Base-by-base conservation (phyloP, 2,113 vertebrate genomes). In the Caracal caracal region DNA sequence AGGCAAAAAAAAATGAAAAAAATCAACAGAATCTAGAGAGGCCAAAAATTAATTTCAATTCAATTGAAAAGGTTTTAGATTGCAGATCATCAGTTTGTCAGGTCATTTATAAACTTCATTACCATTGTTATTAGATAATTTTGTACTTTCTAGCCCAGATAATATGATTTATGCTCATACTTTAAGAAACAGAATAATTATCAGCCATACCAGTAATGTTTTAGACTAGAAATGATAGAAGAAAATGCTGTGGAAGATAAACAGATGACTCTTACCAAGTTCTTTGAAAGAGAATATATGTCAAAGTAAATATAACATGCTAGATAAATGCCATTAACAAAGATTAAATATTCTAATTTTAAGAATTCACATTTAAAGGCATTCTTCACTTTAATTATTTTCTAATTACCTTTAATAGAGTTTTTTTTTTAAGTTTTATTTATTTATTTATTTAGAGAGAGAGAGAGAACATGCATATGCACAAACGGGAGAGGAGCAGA, bases 111-210 rank as follows among this genome's bases (percentile, higher is more conserved):
- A 80, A 75, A 83, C 16, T 78, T 90, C 20, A 87, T 93, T 94
- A 93, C 56, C 47, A 90, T 37, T 73, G 56, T 87, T 90, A 90
- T 49, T 88, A 63, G 15, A 80, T 56, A 82, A 70, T n/a, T 89
- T 61, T 68, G 26, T 37, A 81, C 82, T 93, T 97, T 66, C 87
- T 49, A 78, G 56, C 24, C 49, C 24, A 68, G 30, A 63, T 56
- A 35, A 90, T 85, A 92, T 65, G 78, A 51, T 61, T 87, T 83
- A 85, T 47, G 33, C 10, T 89, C 53, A 43, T n/a, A 92, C 71
- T 90, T 94, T 59, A 78, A 88, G 47, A 92, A 73, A 81, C 26
- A 94, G 66, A 88, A 56, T 78, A 97, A 96, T 66, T 96, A 75
- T 15, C 68, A 88, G n/a, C 40, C 51, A 70, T 10, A 71, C 56